These are phyloP conservation scores for Epizoanthus stellaris DNA, from an alignment of 92 coral and sea anemone species.

Conservation along the genomic window DNA sequence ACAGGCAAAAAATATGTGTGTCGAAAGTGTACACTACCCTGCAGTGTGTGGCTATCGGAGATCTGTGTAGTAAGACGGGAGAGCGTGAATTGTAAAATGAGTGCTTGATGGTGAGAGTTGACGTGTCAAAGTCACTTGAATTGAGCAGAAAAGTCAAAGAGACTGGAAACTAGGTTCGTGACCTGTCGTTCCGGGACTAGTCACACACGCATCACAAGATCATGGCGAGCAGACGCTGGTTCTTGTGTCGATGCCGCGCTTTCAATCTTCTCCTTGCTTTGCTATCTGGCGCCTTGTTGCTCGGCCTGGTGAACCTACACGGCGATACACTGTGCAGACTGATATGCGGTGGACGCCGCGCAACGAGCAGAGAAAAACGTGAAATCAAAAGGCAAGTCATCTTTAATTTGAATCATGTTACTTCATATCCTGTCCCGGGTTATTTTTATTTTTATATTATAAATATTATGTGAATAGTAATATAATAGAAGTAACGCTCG, in stretches of 20 bases:
- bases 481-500: too few relatives aligned
- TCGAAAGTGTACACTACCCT: too few relatives aligned
- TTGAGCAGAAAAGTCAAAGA: too few relatives aligned
- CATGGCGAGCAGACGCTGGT: constrained; percentile 3
- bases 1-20: too few relatives aligned
- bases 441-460: too few relatives aligned
- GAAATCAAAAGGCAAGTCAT: not conserved
- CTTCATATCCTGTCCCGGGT: too few relatives aligned
- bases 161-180: not conserved
- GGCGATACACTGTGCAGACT: not conserved
- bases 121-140: not conserved
- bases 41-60: too few relatives aligned
- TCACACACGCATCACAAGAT: not conserved
- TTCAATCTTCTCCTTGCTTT: not conserved
- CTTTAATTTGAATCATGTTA: too few relatives aligned
- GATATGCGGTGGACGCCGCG: not conserved
- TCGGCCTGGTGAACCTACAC: not conserved
- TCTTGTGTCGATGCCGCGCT: constrained; percentile 2
- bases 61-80: too few relatives aligned
- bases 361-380: not conserved
- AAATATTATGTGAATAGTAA: too few relatives aligned
- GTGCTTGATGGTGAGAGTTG: not conserved
- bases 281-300: not conserved
- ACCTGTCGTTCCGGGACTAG: not conserved
- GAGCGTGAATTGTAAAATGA: too few relatives aligned